phyloP scores from a whole-genome alignment of 2,113 vertebrate species.

The Orcinus orca region DNA sequence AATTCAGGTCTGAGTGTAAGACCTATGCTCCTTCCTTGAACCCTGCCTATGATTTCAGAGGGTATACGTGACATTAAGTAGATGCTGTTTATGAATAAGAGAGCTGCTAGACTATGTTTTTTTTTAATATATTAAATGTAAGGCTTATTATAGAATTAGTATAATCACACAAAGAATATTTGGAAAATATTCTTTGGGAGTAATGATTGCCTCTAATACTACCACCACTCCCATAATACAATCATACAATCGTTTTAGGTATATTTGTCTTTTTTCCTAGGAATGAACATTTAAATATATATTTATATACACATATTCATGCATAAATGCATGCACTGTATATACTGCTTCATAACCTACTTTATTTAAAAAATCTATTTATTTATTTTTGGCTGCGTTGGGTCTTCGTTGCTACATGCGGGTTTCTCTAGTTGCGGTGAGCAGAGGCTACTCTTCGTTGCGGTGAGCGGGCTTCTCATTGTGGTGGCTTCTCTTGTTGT shows the following conservation, averaged over 20 bases:
- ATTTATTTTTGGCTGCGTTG: too few species aligned
- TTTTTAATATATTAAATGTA: neutral
- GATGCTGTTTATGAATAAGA: neutral
- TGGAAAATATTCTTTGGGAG: neutral
- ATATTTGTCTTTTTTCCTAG: neutral
- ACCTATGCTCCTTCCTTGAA: neutral
- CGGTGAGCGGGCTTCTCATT: too few species aligned
- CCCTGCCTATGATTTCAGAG: neutral
- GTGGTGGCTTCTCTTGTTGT: too few species aligned
- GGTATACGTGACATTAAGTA: neutral
- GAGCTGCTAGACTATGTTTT: neutral
- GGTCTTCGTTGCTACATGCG: accelerated
- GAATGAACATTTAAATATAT: neutral
- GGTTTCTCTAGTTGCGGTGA: too few species aligned
- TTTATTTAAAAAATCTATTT: neutral
- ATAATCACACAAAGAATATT: neutral
- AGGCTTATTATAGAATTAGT: neutral
- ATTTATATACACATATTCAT: neutral
- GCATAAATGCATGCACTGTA: neutral
- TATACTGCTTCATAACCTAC: neutral
- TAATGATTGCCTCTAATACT: neutral
- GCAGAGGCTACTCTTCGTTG: too few species aligned
- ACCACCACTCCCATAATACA: neutral
- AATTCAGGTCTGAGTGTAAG: neutral
- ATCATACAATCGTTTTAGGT: neutral